Evolutionary conservation across 2,797 vertebrate genomes (phyloP).

Genomic region (Xenops minutus): DNA sequence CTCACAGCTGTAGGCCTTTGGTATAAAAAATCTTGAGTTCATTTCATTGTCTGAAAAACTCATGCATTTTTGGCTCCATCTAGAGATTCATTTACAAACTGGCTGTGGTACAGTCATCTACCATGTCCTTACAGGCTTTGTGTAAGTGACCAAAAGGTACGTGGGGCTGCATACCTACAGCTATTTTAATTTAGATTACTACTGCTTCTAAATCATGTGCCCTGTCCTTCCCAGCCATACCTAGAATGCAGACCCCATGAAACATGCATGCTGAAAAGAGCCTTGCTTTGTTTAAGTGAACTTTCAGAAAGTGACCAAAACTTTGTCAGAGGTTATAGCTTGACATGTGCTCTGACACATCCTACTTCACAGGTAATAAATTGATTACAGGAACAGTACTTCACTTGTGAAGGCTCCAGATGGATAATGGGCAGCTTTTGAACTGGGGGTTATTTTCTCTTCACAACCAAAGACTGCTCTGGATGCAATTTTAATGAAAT

Average conservation of each 20-base stretch:
- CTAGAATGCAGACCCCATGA: accelerated
- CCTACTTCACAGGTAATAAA: neutral
- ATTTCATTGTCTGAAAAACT: neutral
- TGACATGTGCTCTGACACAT: neutral
- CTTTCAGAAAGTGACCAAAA: neutral
- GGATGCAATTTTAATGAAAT: neutral
- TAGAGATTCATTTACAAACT: slow-evolving; percentile 34
- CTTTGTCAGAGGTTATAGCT: neutral
- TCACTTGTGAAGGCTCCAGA: neutral
- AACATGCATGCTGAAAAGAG: neutral
- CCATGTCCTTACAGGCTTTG: neutral
- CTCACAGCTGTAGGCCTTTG: neutral
- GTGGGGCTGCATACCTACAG: neutral
- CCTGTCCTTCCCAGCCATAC: neutral
- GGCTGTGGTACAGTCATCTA: neutral
- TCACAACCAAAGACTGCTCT: neutral
- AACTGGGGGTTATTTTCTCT: neutral
- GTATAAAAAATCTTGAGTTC: neutral
- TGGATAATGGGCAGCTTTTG: neutral
- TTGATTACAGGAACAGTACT: neutral
- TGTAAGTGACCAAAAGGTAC: neutral
- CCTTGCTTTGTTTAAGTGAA: neutral
- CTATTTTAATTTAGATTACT: neutral
- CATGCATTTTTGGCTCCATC: slow-evolving; percentile 42
- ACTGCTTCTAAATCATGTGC: accelerated